Evolutionary conservation across 1,140 invertebrate genomes (phyloP), one percentile per base, ranked within the genome.

Genomic region (Oreohelix idahoensis): DNA sequence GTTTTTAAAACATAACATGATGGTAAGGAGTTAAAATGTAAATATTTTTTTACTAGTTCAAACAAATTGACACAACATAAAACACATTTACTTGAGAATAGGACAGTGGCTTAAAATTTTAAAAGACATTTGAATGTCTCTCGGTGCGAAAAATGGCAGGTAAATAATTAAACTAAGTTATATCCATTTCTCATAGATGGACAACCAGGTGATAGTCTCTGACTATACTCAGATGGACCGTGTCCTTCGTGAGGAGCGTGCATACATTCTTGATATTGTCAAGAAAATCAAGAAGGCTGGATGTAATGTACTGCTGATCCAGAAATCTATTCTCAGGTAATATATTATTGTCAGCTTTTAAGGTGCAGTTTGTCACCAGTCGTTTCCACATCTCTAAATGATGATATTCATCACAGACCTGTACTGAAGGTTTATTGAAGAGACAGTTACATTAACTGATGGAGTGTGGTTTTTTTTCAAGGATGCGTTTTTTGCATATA

Each of bases 171-270:
- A 23, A 58, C 53, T 58, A 20, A 58, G 17, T 58, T 58, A 4
- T 20, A 58, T 23, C 53, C 23, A 58, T 58, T 15, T n/a, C 23
- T 58, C 94, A 76, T 88, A 98, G 96, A 99, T 99, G 98, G 98
- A 99, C 91, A 98, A 99, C 93, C 94, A 94, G 89, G 97, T 99
- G 0, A 95, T 99, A 87, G 97, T 99, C 17, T 98, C 98, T 0
- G 99, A 99, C 92, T 99, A 99, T 91, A 95, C 98, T 63, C 98
- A 98, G 83, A 99, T 99, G 98, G 99, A 99, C 93, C 95, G 98
- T 83, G 97, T 99, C 0, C 91, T 99, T n/a, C 96, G 98, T 91
- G 99, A 99, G 93, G 99, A 99, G 93, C 95, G 99, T 77, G 95
- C 97, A 74, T 99, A 99, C 91, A 99, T 99, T 88, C 94, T 99